Evolutionary conservation across 2,797 vertebrate genomes (phyloP).

Genomic region (Neostethus bicornis): DNA sequence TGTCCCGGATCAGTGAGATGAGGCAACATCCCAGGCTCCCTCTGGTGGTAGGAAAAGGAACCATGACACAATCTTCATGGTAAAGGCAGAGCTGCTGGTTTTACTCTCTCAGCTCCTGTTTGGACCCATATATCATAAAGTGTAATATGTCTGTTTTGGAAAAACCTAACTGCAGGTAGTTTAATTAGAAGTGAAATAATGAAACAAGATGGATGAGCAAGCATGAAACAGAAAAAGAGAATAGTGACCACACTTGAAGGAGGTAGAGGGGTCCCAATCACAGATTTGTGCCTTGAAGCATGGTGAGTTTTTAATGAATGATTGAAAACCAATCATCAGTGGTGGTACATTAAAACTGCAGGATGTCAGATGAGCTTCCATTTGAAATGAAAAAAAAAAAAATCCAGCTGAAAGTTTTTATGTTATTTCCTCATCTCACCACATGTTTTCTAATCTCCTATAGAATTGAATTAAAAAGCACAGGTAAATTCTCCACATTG

Average conservation of each 20-base stretch:
- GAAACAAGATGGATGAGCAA: conserved; percentile 54
- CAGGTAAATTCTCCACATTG: conserved; percentile 64
- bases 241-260: conserved; percentile 56
- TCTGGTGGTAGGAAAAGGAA: too few relatives aligned
- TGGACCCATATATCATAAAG: conserved; percentile 24
- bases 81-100: conserved; percentile 15
- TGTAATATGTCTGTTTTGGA: conserved; percentile 27
- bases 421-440: conserved; percentile 21
- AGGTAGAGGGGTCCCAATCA: conserved; percentile 72
- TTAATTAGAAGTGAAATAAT: conserved; percentile 77
- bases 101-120: conserved; percentile 16
- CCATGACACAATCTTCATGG: conserved; percentile 26
- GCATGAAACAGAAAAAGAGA: conserved; percentile 43
- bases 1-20: too few relatives aligned
- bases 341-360: conserved; percentile 72
- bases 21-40: too few relatives aligned
- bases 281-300: conserved; percentile 78
- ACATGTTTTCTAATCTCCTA: conserved; percentile 14
- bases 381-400: conserved; percentile 71
- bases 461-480: conserved; percentile 71
- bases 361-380: conserved; percentile 75
- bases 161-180: conserved; percentile 61
- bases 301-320: conserved; percentile 82
- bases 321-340: conserved; percentile 84
- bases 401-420: conserved; percentile 52